Evolutionary conservation across 2,888 invertebrate species (phyloP), one percentile per base, ranked within the genome.

Genomic region (Lacanobia wlatinum): DNA sequence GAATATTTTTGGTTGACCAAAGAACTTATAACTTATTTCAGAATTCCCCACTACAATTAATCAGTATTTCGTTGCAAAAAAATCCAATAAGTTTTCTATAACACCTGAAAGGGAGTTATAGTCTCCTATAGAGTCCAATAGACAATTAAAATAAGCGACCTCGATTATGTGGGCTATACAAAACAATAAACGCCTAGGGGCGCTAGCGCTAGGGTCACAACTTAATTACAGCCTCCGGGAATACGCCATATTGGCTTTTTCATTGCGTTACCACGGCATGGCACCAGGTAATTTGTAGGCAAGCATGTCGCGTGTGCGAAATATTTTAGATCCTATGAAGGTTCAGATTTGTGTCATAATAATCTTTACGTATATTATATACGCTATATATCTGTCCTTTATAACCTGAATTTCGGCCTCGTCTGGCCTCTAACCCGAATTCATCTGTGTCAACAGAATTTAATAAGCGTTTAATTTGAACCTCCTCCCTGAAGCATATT

Each of bases 191-290:
- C 71, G 83, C 66, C 76, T 61, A 70, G 79, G 76, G 79, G 70
- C 63, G 62, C 58, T 80, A 73, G 77, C 63, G 64, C 58, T 81
- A 73, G 78, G 60, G 70, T 64, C 70, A 71, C 75, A 77, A 87
- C 70, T 80, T 84, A 87, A 88, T 88, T 85, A 84, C 77, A 64
- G 69, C 76, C 76, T 60, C 61, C 73, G 76, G 84, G 85, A 80
- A 78, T 78, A 52, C n/a, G 69, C 62, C 76, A 86, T 88, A 88
- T 89, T 88, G 87, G 85, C 80, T 87, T 86, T 85, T 82, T 84
- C 86, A 87, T 87, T 84, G 85, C 80, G 74, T 60, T 71, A 55
- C 66, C 14, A 62, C n/a, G n/a, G n/a, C n/a, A 28, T 28, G 69
- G 63, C 73, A 78, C 21, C 48, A 70, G 73, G 71, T 84, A 76